These are phyloP conservation scores for Anoncus sp. DNA, from an alignment of 2,888 invertebrate genomes.

Conservation along the genomic window DNA sequence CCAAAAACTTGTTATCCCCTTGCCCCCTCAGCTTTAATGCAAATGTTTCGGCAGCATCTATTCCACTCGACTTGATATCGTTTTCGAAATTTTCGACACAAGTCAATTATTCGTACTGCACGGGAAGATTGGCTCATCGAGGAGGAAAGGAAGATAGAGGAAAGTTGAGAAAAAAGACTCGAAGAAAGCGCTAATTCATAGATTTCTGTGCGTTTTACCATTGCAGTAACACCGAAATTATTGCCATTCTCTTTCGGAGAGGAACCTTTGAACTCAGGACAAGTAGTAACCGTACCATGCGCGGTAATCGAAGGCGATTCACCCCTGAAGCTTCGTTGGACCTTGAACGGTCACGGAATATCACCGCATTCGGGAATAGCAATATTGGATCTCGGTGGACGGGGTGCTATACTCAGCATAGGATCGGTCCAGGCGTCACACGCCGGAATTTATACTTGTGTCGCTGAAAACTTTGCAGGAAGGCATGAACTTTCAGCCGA, in stretches of 20 bases:
- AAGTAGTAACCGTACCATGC: slow-evolving; percentile 86
- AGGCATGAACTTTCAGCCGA: slow-evolving; percentile 84
- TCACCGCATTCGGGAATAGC: slow-evolving; percentile 84
- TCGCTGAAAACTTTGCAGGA: slow-evolving; percentile 86
- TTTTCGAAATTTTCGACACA: not conserved
- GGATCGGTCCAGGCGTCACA: slow-evolving; percentile 85
- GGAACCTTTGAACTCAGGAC: slow-evolving; percentile 86
- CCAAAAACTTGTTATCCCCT: not conserved
- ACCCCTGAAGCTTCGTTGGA: slow-evolving; percentile 88
- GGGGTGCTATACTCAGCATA: slow-evolving; percentile 87
- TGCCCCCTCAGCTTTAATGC: not conserved
- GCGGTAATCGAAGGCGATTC: slow-evolving; percentile 87
- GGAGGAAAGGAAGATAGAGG: not conserved
- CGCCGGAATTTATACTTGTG: slow-evolving; percentile 86
- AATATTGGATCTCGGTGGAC: slow-evolving; percentile 86
- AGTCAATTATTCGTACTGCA: not conserved
- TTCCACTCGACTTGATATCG: not conserved
- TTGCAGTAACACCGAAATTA: slow-evolving; percentile 82
- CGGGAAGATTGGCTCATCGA: not conserved
- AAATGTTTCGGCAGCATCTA: not conserved
- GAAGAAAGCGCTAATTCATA: slow-evolving; percentile 3
- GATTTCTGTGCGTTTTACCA: slow-evolving; percentile 55
- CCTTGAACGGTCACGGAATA: slow-evolving; percentile 82
- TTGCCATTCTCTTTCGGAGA: slow-evolving; percentile 86
- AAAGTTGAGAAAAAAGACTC: not conserved